Conservation (phyloP, 2,113 vertebrate species). For the Pomatorhinus ruficollis region DNA sequence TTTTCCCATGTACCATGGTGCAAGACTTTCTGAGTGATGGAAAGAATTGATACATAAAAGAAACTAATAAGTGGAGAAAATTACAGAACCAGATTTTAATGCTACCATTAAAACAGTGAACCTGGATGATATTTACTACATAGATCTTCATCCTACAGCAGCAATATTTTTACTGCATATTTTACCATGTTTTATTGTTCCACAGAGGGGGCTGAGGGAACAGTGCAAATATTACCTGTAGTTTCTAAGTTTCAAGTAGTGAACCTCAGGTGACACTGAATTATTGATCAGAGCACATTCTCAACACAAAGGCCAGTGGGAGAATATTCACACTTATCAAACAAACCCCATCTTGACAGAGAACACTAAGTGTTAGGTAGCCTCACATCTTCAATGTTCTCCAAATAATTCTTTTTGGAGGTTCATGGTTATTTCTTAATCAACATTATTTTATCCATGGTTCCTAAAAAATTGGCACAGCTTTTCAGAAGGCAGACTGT, state of each 20-base stretch:
- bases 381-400: background rate
- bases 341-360: background rate
- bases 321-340: background rate
- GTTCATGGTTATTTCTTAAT: background rate
- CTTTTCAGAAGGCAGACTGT: background rate
- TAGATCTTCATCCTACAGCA: background rate
- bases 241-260: slow-evolving; percentile 1
- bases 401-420: background rate
- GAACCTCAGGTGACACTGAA: background rate
- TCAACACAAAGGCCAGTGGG: background rate
- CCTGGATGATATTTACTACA: background rate
- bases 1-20: background rate
- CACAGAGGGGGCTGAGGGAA: background rate
- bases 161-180: background rate
- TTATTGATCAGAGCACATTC: slow-evolving; percentile 20
- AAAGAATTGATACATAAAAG: background rate
- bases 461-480: background rate
- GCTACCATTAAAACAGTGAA: background rate
- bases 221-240: background rate
- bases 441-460: background rate
- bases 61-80: background rate
- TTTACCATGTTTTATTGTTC: background rate
- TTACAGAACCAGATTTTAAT: background rate
- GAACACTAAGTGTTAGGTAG: background rate
- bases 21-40: background rate